Evolutionary conservation across 2,113 vertebrate genomes (phyloP).

Genomic region (Corydoras sp.): DNA sequence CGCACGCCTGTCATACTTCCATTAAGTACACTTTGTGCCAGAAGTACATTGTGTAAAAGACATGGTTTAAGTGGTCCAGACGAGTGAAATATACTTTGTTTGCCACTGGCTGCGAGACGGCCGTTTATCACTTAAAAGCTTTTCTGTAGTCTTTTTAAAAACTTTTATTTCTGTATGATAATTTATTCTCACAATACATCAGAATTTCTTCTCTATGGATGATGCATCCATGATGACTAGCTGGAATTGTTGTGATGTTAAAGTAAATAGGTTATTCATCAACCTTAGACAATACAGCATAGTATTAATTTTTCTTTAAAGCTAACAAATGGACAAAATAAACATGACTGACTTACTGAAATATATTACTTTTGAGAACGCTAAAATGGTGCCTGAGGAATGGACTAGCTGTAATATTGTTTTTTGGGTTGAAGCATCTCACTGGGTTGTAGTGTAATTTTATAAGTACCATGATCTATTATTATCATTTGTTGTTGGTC

Average conservation of each 20-base stretch:
- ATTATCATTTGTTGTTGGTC: too few relatives aligned
- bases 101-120: not conserved
- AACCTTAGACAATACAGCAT: not conserved
- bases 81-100: conserved; percentile 3
- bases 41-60: conserved; percentile 6
- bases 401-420: too few relatives aligned
- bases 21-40: not conserved
- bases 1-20: not conserved
- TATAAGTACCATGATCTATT: too few relatives aligned
- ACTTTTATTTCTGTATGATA: not conserved
- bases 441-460: too few relatives aligned
- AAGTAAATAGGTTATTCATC: not conserved
- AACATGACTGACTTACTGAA: too few relatives aligned
- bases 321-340: too few relatives aligned
- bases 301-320: too few relatives aligned
- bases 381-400: too few relatives aligned
- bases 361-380: too few relatives aligned
- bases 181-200: conserved; percentile 22
- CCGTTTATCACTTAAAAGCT: not conserved
- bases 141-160: not conserved
- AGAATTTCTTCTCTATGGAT: conserved; percentile 24
- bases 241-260: conserved; percentile 1
- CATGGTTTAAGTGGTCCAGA: not conserved
- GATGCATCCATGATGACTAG: conserved; percentile 8
- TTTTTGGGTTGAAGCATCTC: too few relatives aligned